Conservation (phyloP, 2,113 vertebrate species). For the Ardeotis arabs region DNA sequence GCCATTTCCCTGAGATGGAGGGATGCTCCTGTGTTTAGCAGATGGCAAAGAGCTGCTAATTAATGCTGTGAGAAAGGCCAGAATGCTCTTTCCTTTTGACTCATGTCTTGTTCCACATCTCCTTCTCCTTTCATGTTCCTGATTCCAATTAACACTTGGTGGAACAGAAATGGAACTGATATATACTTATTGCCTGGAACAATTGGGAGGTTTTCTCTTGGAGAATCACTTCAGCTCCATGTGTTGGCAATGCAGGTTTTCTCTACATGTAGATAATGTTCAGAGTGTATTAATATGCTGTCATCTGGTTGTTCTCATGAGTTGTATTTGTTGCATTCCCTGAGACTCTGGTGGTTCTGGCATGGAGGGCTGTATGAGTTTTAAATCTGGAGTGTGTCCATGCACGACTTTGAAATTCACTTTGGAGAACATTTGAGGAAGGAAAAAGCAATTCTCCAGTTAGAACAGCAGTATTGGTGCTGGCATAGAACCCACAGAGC, state of each 20-base stretch:
- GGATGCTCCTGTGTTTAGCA: background rate
- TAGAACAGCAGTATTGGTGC: background rate
- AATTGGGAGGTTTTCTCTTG: background rate
- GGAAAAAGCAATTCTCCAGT: constrained; percentile 27
- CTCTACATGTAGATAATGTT: background rate
- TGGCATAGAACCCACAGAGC: background rate
- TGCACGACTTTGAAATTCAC: constrained; percentile 30
- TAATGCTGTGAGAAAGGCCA: background rate
- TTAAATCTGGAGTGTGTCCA: constrained; percentile 48
- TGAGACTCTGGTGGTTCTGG: constrained; percentile 29
- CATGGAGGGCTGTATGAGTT: constrained; percentile 10
- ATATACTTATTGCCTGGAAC: background rate
- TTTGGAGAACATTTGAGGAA: background rate
- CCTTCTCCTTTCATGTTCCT: background rate
- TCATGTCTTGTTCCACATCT: background rate
- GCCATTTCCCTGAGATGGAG: background rate
- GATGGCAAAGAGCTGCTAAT: background rate
- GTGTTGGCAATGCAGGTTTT: background rate
- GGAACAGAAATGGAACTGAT: background rate
- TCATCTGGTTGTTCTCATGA: constrained; percentile 25
- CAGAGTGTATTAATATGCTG: constrained; percentile 14
- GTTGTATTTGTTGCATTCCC: constrained; percentile 11
- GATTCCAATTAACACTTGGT: background rate
- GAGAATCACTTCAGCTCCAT: background rate
- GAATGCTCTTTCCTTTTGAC: background rate